Conservation (phyloP, 2,888 invertebrate genomes). For the Cephalotes varians region DNA sequence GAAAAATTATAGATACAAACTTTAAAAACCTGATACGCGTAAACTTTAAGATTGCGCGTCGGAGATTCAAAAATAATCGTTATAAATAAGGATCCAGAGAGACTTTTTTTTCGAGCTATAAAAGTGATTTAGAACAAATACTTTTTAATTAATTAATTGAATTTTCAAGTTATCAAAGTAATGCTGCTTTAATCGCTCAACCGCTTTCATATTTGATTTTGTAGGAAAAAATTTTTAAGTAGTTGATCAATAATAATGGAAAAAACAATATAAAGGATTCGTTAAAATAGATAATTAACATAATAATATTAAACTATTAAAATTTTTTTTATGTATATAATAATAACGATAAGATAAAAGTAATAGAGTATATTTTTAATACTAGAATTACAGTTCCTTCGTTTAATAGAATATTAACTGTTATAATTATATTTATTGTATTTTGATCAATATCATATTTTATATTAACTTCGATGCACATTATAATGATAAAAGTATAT, state of each 20-base stretch:
- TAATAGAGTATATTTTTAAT: background rate
- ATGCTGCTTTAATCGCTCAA: too few relatives aligned
- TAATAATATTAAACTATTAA: background rate
- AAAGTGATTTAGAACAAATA: background rate
- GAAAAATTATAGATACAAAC: constrained; percentile 43
- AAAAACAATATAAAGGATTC: background rate
- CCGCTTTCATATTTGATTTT: background rate
- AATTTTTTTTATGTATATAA: background rate
- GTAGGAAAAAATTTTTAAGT: background rate
- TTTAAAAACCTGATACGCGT: constrained; percentile 21
- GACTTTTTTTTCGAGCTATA: background rate
- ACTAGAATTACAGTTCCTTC: background rate
- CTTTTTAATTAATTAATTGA: constrained; percentile 1
- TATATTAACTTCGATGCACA: background rate
- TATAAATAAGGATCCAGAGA: background rate
- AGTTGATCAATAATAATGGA: background rate
- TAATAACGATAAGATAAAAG: background rate
- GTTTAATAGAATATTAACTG: background rate
- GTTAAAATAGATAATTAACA: background rate
- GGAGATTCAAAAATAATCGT: constrained; percentile 11
- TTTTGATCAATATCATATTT: background rate
- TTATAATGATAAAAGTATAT: background rate
- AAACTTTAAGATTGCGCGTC: constrained; percentile 32
- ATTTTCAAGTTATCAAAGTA: background rate
- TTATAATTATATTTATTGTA: background rate